These are phyloP conservation scores for Caenorhabditis sp. DNA, from an alignment of 2,888 invertebrate genomes.

Conservation along the genomic window DNA sequence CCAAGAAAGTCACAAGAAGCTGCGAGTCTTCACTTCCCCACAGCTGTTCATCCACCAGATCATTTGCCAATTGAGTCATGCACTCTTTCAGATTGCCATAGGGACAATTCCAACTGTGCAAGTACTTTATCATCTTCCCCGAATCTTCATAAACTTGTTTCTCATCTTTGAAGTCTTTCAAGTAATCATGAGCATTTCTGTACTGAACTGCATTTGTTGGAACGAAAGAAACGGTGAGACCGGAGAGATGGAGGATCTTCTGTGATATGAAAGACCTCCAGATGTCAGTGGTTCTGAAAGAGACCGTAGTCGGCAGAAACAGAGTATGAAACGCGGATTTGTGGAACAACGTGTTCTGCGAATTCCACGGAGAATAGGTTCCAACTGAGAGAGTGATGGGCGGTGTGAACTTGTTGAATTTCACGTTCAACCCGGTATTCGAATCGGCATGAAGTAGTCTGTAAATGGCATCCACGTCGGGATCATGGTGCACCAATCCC, in stretches of 20 bases:
- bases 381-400: constrained; percentile 64
- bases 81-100: constrained; percentile 36
- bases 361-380: constrained; percentile 72
- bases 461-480: constrained; percentile 70
- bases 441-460: constrained; percentile 66
- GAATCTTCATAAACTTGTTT: constrained; percentile 66
- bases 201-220: constrained; percentile 69
- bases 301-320: constrained; percentile 70
- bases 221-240: constrained; percentile 65
- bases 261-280: constrained; percentile 71
- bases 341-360: constrained; percentile 73
- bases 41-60: constrained; percentile 38
- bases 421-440: constrained; percentile 51
- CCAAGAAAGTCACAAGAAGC: neutral
- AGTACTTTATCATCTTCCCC: constrained; percentile 60
- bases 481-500: constrained; percentile 69
- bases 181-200: constrained; percentile 69
- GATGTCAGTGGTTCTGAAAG: constrained; percentile 72
- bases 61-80: constrained; percentile 43
- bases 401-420: constrained; percentile 67
- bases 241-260: constrained; percentile 67
- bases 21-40: constrained; percentile 58
- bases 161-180: constrained; percentile 69
- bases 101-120: constrained; percentile 62
- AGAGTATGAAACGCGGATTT: constrained; percentile 69